A percentile compares a stretch with the other conserved stretches of the same genome.
phyloP scores from a whole-genome alignment of 2,888 invertebrate species.

The Scotopteryx bipunctaria region DNA sequence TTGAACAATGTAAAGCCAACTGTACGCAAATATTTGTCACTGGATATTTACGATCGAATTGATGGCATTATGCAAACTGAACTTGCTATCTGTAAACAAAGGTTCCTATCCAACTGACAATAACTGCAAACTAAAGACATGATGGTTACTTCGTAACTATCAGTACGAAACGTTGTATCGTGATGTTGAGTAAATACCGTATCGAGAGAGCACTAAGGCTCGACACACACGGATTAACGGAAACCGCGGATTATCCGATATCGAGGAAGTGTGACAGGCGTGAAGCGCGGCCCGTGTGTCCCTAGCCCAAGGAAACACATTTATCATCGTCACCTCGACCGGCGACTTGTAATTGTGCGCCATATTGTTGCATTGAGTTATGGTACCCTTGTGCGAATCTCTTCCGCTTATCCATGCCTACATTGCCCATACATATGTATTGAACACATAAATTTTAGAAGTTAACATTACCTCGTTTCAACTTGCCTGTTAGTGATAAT shows the following conservation, averaged over 20 bases:
- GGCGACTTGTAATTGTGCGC: constrained; percentile 77
- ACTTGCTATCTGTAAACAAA: constrained; percentile 19
- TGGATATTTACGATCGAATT: constrained; percentile 21
- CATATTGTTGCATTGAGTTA: constrained; percentile 79
- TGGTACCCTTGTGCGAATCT: constrained; percentile 60
- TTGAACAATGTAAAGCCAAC: constrained; percentile 23
- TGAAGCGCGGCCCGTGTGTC: constrained; percentile 53
- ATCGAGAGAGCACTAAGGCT: constrained; percentile 21
- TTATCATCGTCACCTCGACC: constrained; percentile 77
- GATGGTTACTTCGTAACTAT: constrained; percentile 15
- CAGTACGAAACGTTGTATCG: constrained; percentile 11
- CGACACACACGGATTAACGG: constrained; percentile 32
- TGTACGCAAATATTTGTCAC: constrained; percentile 21
- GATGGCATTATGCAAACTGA: constrained; percentile 22
- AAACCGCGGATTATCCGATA: constrained; percentile 42
- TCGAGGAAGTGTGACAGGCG: constrained; percentile 41
- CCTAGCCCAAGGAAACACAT: constrained; percentile 70
- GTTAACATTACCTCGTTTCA: constrained; percentile 27
- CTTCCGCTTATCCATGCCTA: constrained; percentile 62
- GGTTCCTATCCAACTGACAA: constrained; percentile 6
- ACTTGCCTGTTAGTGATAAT: constrained; percentile 28
- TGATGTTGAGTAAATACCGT: constrained; percentile 26
- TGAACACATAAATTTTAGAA: constrained; percentile 34
- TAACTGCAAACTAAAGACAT: constrained; percentile 11
- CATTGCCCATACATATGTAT: constrained; percentile 35